These are phyloP conservation scores for Phymorhynchus buccinoides DNA, from an alignment of 1,140 invertebrate species.

Conservation along the genomic window DNA sequence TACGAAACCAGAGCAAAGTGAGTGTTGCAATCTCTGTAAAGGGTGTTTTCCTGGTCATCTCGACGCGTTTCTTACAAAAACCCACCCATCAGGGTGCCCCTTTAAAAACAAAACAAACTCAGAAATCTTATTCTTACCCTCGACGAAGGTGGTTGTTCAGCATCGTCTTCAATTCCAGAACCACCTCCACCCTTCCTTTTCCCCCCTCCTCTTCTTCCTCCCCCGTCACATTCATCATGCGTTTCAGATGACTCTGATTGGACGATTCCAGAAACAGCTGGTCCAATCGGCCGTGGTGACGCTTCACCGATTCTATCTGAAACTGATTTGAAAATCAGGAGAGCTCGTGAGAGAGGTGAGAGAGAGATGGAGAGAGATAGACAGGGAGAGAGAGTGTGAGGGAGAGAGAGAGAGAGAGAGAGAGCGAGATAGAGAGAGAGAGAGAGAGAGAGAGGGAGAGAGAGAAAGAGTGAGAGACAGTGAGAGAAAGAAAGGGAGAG, in stretches of 20 bases:
- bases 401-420: neutral
- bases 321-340: constrained; percentile 55
- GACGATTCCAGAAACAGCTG: constrained; percentile 69
- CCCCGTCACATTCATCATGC: constrained; percentile 42
- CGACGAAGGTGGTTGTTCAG: neutral
- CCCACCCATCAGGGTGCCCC: too few relatives aligned
- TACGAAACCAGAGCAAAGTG: too few relatives aligned
- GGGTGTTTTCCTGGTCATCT: too few relatives aligned
- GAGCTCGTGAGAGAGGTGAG: neutral
- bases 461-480: too few relatives aligned
- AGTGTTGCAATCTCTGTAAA: too few relatives aligned
- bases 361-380: neutral
- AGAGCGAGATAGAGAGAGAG: neutral
- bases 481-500: too few relatives aligned
- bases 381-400: neutral
- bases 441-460: too few relatives aligned
- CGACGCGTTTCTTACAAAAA: too few relatives aligned
- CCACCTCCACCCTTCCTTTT: neutral
- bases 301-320: constrained; percentile 65
- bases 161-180: neutral
- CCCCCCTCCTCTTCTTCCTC: too few relatives aligned
- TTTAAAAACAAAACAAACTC: too few relatives aligned
- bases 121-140: too few relatives aligned
- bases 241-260: constrained; percentile 63
- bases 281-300: constrained; percentile 69